Percentiles rank a stretch among this genome's conserved stretches.
Evolutionary conservation across 2,888 invertebrate species (phyloP).

Genomic region (Liposcelis brunnea): DNA sequence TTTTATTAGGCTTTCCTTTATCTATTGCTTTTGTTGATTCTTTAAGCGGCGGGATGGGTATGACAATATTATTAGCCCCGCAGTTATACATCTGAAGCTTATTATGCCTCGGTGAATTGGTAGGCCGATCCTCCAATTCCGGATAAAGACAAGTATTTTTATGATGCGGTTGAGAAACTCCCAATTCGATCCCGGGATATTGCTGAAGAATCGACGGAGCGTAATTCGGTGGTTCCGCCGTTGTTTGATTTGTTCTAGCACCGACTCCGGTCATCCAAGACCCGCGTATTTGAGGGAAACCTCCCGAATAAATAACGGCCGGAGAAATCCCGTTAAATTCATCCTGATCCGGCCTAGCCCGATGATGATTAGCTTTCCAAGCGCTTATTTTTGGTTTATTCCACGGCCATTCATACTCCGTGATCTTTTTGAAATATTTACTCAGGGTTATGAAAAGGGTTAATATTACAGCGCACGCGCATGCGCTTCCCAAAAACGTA

Average conservation of each 20-base stretch:
- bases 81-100: conserved; percentile 5
- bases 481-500: conserved; percentile 19
- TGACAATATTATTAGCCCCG: neutral
- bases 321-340: conserved; percentile 17
- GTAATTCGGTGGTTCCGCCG: neutral
- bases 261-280: conserved; percentile 7
- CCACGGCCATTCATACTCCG: conserved; percentile 18
- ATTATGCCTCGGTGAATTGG: neutral
- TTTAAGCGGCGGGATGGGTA: neutral
- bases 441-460: conserved; percentile 17
- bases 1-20: no score
- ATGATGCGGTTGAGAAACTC: neutral
- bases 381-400: conserved; percentile 14
- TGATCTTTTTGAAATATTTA: conserved; percentile 14
- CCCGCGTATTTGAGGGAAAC: conserved; percentile 14
- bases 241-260: no score
- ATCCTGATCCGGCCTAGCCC: conserved; percentile 11
- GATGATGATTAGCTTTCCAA: neutral
- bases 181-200: conserved; percentile 5
- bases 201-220: conserved; percentile 3
- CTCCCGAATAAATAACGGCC: conserved; percentile 22
- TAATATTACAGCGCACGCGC: conserved; percentile 16
- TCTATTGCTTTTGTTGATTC: no score
- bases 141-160: no score
- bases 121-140: no score